These are phyloP conservation scores for Ammospiza caudacuta DNA, from an alignment of 2,113 vertebrate genomes.

Conservation along the genomic window DNA sequence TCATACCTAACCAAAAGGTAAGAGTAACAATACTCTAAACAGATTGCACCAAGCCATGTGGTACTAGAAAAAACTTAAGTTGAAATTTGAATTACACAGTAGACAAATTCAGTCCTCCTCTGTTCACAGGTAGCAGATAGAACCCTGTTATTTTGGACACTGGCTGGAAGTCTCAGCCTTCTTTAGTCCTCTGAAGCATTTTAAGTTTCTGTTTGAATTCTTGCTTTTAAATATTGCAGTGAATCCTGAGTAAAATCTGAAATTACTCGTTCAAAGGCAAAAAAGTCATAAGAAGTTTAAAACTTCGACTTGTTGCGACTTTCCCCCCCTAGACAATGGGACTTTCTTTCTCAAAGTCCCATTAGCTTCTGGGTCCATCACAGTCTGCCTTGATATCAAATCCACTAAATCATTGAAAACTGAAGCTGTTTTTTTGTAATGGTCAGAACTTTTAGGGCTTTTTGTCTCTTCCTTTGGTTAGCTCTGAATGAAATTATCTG, in stretches of 20 bases:
- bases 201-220: neutral
- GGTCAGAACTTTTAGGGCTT: neutral
- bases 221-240: neutral
- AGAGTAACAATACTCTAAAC: neutral
- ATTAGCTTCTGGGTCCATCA: neutral
- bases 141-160: neutral
- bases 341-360: neutral
- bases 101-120: neutral
- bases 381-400: neutral
- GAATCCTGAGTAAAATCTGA: neutral
- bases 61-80: neutral
- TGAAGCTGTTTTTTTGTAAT: neutral
- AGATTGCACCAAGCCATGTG: neutral
- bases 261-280: neutral
- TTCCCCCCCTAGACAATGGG: neutral
- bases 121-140: neutral
- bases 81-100: neutral
- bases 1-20: neutral
- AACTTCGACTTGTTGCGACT: neutral
- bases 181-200: neutral
- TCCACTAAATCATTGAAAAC: neutral
- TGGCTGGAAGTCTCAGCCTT: neutral
- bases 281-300: neutral
- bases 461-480: neutral
- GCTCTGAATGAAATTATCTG: neutral